Evolutionary conservation across 2,113 vertebrate genomes (phyloP).

Genomic region (Centropristis striata): DNA sequence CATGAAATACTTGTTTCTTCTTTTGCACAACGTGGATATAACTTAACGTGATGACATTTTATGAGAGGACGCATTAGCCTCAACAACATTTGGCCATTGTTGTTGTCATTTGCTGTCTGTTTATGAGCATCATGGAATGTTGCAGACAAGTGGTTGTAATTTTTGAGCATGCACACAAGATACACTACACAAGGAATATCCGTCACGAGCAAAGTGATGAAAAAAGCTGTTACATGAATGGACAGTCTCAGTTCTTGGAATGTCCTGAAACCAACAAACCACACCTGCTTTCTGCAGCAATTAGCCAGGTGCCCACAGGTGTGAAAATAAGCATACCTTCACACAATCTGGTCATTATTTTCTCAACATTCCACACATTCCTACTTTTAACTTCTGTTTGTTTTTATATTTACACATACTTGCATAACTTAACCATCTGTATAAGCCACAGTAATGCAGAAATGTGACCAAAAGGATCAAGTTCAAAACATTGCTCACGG

Average conservation of each 20-base stretch:
- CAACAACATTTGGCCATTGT: background rate
- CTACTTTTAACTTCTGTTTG: background rate
- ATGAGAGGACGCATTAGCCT: background rate
- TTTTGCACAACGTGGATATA: background rate
- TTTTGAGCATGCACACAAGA: background rate
- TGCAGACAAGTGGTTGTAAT: background rate
- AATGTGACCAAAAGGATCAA: background rate
- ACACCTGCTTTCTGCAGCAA: background rate
- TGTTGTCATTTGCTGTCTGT: background rate
- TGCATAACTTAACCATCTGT: background rate
- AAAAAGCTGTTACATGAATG: background rate
- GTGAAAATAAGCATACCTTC: background rate
- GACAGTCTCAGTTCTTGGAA: background rate
- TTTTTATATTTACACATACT: background rate
- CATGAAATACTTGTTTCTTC: background rate
- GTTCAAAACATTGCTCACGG: background rate
- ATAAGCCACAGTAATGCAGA: background rate
- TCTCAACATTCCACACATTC: background rate
- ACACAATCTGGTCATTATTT: background rate
- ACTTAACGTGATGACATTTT: background rate
- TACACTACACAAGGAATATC: too few species aligned
- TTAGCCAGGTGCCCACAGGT: constrained; percentile 11
- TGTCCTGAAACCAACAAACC: background rate
- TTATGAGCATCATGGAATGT: background rate
- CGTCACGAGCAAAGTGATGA: background rate